Evolutionary conservation across 2,113 vertebrate species (phyloP).

Genomic region (Oryzias celebensis): DNA sequence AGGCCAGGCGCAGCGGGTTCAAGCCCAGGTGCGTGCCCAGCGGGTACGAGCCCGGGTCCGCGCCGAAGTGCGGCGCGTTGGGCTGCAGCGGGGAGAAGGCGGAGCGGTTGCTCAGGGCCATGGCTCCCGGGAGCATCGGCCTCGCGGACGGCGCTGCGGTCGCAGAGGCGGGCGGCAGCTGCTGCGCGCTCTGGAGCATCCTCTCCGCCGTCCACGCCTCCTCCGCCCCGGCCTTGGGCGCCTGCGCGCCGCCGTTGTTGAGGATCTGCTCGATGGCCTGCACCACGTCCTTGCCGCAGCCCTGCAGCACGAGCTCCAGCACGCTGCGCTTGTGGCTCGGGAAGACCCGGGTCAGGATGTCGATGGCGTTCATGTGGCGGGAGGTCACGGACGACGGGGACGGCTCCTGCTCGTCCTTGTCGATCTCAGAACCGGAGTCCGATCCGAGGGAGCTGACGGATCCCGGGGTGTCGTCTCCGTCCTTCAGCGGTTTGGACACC

Average conservation of each 20-base stretch:
- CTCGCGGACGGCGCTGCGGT: constrained; percentile 60
- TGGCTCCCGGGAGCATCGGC: constrained; percentile 89
- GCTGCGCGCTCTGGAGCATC: constrained; percentile 78
- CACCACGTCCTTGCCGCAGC: constrained; percentile 97
- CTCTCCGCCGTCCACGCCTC: constrained; percentile 87
- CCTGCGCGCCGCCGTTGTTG: constrained; percentile 84
- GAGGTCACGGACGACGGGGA: constrained; percentile 80
- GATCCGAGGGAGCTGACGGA: constrained; percentile 92
- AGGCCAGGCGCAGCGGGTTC: constrained; percentile 94
- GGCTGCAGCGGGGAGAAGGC: constrained; percentile 96
- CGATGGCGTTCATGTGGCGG: constrained; percentile 94
- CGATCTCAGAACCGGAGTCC: constrained; percentile 93
- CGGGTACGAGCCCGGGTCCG: constrained; percentile 87
- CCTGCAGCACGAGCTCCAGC: constrained; percentile 95
- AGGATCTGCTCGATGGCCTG: constrained; percentile 99
- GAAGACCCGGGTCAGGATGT: constrained; percentile 96
- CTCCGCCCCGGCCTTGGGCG: constrained; percentile 67
- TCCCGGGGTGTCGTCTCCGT: constrained; percentile 86
- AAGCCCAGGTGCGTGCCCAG: constrained; percentile 92
- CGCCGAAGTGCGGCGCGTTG: constrained; percentile 90
- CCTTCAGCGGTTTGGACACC: constrained; percentile 84
- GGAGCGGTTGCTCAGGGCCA: constrained; percentile 94
- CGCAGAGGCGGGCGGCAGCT: constrained; percentile 78
- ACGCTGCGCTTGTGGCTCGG: constrained; percentile 95
- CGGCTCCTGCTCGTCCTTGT: constrained; percentile 90